Percentiles rank a stretch among this genome's conserved stretches.
phyloP scores from a whole-genome alignment of 2,113 vertebrate species.

The Clarias gariepinus region DNA sequence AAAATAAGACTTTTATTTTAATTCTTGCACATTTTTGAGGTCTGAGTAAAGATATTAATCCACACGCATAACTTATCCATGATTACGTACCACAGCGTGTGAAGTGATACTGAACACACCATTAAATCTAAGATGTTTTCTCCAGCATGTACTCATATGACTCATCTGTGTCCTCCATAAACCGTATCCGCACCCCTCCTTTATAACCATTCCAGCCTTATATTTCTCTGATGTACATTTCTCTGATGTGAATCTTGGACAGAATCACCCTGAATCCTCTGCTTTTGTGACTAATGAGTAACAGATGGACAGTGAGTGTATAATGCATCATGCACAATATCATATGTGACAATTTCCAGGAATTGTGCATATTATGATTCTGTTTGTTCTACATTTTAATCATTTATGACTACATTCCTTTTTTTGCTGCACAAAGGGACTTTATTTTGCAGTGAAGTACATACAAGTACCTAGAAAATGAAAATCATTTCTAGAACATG shows the following conservation, averaged over 20 bases:
- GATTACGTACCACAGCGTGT: neutral
- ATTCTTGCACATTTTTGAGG: neutral
- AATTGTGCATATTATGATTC: neutral
- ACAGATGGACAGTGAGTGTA: neutral
- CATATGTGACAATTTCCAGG: neutral
- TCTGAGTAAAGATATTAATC: neutral
- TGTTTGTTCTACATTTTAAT: neutral
- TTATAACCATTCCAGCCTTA: neutral
- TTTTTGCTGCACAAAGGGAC: neutral
- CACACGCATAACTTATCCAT: neutral
- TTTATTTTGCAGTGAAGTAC: neutral
- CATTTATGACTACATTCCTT: neutral
- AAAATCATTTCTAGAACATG: neutral
- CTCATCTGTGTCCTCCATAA: neutral
- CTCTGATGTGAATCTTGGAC: constrained; percentile 8
- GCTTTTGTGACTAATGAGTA: constrained; percentile 10
- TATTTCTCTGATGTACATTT: neutral
- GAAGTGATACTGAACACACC: neutral
- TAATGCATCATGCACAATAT: neutral
- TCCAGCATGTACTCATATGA: neutral
- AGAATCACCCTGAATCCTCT: neutral
- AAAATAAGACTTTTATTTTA: neutral
- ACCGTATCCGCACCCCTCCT: neutral
- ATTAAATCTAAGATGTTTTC: neutral
- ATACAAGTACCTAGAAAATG: neutral